Evolutionary conservation across 2,888 invertebrate genomes (phyloP).

Genomic region (Drosophila prolongata): DNA sequence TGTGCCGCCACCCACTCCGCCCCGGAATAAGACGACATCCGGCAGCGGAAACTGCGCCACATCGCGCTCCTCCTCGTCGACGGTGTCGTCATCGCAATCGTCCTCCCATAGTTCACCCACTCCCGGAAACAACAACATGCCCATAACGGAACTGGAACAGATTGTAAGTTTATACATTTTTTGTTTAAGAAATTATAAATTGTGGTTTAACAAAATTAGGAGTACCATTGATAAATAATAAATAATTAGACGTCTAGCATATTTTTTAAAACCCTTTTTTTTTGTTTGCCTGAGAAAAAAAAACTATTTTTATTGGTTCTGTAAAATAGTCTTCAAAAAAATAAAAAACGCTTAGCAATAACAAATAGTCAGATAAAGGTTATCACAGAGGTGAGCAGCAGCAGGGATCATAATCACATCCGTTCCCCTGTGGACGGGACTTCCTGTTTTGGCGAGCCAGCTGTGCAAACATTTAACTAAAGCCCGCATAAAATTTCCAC

Average conservation of each 20-base stretch:
- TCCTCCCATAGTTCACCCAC: slow-evolving; percentile 81
- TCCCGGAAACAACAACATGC: slow-evolving; percentile 85
- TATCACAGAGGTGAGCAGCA: background rate
- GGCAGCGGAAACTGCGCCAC: slow-evolving; percentile 85
- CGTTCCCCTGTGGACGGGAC: slow-evolving; percentile 11
- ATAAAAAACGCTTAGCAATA: no score
- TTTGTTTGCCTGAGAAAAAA: no score
- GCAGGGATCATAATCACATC: slow-evolving; percentile 4
- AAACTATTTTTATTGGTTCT: no score
- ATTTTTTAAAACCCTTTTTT: no score
- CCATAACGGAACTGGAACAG: slow-evolving; percentile 89
- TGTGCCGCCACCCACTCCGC: slow-evolving; percentile 87
- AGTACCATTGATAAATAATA: no score
- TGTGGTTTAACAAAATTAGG: no score
- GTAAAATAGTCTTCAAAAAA: no score
- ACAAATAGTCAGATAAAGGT: background rate
- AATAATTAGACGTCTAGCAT: no score
- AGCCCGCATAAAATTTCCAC: slow-evolving; percentile 11
- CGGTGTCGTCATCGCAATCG: slow-evolving; percentile 79
- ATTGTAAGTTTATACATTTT: slow-evolving; percentile 86
- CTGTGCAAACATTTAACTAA: slow-evolving; percentile 59
- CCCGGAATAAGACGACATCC: slow-evolving; percentile 84
- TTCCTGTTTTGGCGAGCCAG: slow-evolving; percentile 64
- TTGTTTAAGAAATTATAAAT: no score
- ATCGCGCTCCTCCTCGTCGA: slow-evolving; percentile 85